These are phyloP conservation scores for Anthopleura xanthogrammica DNA, from an alignment of 92 coral and sea anemone species.

Conservation along the genomic window DNA sequence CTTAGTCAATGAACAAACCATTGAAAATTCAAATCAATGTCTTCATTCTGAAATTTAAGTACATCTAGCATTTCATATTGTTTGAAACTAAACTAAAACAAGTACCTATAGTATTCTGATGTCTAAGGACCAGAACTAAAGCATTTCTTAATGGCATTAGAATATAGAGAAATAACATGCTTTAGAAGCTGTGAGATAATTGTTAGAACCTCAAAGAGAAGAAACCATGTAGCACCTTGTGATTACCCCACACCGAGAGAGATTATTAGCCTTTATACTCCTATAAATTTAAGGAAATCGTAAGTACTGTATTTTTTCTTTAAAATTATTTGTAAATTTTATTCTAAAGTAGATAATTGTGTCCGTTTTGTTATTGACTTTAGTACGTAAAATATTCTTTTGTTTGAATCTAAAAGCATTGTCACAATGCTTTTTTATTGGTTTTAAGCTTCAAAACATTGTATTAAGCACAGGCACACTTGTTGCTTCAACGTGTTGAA, in stretches of 20 bases:
- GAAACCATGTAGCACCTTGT: background rate
- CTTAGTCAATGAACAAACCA: background rate
- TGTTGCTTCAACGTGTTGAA: too few species aligned
- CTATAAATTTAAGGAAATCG: background rate
- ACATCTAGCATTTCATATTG: background rate
- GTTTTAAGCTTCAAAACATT: background rate
- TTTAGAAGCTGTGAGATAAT: slow-evolving; percentile 5
- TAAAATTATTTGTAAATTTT: background rate
- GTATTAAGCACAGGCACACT: too few species aligned
- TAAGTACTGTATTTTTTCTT: background rate
- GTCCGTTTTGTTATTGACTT: background rate
- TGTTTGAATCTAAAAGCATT: background rate
- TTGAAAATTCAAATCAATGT: background rate
- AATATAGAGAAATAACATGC: background rate
- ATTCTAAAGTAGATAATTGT: background rate
- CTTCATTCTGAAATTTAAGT: background rate
- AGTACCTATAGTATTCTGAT: background rate
- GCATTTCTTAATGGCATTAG: background rate
- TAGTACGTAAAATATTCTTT: background rate
- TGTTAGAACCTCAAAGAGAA: background rate
- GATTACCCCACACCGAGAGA: background rate
- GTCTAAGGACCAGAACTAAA: background rate
- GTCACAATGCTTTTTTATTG: background rate
- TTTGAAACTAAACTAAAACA: background rate
- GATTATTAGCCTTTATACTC: background rate